Evolutionary conservation across 2,797 vertebrate species (phyloP).

Genomic region (Lacerta viridis): DNA sequence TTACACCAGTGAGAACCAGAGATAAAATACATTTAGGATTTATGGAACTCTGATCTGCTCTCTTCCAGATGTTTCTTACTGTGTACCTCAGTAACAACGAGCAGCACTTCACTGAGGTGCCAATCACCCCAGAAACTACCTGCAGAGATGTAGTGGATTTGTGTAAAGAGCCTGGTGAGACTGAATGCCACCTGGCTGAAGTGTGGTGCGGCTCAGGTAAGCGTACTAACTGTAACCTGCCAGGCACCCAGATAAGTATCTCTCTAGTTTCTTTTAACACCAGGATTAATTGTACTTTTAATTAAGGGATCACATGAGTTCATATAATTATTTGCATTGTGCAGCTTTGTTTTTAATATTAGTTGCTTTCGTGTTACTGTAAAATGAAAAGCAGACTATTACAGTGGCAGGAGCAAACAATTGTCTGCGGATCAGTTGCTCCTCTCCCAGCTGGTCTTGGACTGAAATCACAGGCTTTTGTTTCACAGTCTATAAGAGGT

Average conservation of each 20-base stretch:
- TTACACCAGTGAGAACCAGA: neutral
- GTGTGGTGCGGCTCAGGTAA: slow-evolving; percentile 95
- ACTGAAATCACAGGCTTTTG: too few species aligned
- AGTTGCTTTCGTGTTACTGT: neutral
- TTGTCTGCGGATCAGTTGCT: too few species aligned
- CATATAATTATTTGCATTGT: neutral
- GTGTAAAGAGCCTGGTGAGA: slow-evolving; percentile 95
- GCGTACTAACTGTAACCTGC: neutral
- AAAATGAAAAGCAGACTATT: neutral
- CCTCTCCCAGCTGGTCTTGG: too few species aligned
- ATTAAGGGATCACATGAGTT: neutral
- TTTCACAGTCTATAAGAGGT: too few species aligned
- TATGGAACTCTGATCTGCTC: slow-evolving; percentile 20
- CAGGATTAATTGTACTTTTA: neutral
- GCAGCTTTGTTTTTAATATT: neutral
- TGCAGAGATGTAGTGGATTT: slow-evolving; percentile 95
- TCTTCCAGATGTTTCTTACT: slow-evolving; percentile 95
- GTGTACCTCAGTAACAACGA: slow-evolving; percentile 99
- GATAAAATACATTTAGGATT: neutral
- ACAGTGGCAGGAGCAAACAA: too few species aligned
- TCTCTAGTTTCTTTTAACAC: neutral
- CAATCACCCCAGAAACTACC: slow-evolving; percentile 93
- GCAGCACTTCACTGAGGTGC: slow-evolving; percentile 98
- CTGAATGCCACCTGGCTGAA: slow-evolving; percentile 92
- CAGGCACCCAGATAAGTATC: fast-evolving